A percentile compares a stretch with the other conserved stretches of the same genome.
Evolutionary conservation across 2,888 invertebrate species (phyloP).

Genomic region (Scrobipalpa atriplicella): DNA sequence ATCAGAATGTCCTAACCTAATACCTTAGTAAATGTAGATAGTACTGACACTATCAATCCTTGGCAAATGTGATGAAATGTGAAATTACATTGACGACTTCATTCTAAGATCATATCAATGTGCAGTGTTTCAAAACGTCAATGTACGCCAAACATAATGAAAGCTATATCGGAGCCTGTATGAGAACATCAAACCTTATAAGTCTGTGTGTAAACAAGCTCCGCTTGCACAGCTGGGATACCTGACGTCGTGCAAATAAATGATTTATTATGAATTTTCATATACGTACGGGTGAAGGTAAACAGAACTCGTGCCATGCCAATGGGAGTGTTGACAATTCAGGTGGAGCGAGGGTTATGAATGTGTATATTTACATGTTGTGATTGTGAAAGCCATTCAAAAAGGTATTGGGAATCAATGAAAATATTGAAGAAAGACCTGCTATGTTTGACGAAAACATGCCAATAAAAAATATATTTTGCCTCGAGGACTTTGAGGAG

Average conservation of each 20-base stretch:
- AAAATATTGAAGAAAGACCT: neutral
- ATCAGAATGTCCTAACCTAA: no score
- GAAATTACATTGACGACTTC: no score
- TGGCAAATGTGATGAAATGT: no score
- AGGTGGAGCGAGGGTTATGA: neutral
- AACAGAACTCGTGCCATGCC: neutral
- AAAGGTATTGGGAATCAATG: neutral
- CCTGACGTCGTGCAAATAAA: slow-evolving; percentile 7
- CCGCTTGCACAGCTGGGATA: slow-evolving; percentile 16
- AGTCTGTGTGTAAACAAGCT: slow-evolving; percentile 1
- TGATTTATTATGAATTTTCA: slow-evolving; percentile 15
- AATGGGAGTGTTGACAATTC: neutral
- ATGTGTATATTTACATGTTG: neutral
- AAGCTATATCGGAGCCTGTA: neutral
- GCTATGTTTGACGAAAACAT: no score
- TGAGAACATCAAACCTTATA: neutral
- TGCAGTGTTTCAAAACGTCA: neutral
- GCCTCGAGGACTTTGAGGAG: no score
- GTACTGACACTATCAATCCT: no score
- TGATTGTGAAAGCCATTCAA: neutral
- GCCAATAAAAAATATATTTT: no score
- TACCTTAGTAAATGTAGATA: no score
- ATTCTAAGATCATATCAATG: no score
- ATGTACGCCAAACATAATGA: no score
- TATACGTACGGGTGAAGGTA: neutral